Percentiles rank a stretch among this genome's conserved stretches.
These are phyloP conservation scores for Sinohyriopsis cumingii DNA, from an alignment of 2,888 invertebrate genomes.

Conservation along the genomic window DNA sequence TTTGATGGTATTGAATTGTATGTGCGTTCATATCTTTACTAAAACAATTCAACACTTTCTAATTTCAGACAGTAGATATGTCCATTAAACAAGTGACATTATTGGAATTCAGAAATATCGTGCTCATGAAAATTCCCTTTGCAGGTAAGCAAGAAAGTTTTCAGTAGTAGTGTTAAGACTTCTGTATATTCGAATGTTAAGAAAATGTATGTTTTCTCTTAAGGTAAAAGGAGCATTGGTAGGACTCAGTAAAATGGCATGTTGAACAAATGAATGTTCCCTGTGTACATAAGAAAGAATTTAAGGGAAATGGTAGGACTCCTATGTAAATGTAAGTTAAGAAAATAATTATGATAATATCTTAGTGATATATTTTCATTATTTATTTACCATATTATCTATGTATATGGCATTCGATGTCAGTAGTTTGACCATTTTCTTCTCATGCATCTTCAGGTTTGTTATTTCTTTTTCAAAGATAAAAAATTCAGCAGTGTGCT, in stretches of 20 bases:
- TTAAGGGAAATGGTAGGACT: background rate
- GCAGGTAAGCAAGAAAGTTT: conserved; percentile 40
- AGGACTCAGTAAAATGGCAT: background rate
- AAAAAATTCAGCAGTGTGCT: too few species aligned
- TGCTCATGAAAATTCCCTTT: conserved; percentile 58
- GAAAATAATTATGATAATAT: too few species aligned
- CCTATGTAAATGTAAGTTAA: too few species aligned
- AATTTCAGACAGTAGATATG: conserved; percentile 47
- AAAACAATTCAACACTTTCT: background rate
- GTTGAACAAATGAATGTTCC: conserved; percentile 48
- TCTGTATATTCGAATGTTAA: too few species aligned
- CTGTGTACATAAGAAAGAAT: conserved; percentile 41
- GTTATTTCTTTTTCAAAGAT: too few species aligned
- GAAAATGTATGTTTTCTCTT: too few species aligned
- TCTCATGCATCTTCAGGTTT: too few species aligned
- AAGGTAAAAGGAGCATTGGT: conserved; percentile 37
- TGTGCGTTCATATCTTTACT: background rate
- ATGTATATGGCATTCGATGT: too few species aligned
- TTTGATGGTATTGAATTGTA: too few species aligned
- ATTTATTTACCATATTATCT: too few species aligned
- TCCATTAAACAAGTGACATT: conserved; percentile 56
- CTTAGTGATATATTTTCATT: too few species aligned
- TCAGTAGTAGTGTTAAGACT: background rate
- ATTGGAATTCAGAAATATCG: conserved; percentile 59
- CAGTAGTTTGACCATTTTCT: too few species aligned